Conservation (phyloP, 2,888 invertebrate species). For the Tenthredo livida region DNA sequence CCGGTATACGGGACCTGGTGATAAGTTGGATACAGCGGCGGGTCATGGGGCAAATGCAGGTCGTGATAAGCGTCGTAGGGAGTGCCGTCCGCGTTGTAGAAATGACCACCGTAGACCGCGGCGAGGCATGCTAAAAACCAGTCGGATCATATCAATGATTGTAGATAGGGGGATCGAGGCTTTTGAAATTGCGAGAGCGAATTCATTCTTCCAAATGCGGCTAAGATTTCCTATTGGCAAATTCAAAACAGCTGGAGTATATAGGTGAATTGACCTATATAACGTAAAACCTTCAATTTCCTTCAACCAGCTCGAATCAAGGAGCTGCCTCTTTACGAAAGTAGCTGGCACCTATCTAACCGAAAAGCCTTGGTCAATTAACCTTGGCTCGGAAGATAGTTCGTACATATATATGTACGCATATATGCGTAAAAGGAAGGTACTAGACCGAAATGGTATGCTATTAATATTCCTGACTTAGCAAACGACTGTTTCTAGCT, state of each 20-base stretch:
- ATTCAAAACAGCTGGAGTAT: not conserved
- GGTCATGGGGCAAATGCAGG: conserved; percentile 81
- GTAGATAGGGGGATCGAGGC: not conserved
- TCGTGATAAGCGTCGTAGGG: conserved; percentile 81
- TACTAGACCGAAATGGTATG: conserved; percentile 17
- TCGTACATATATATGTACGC: not conserved
- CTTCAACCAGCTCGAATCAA: not conserved
- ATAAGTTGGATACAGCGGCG: conserved; percentile 81
- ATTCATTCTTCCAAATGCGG: not conserved
- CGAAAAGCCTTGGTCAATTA: conserved; percentile 36
- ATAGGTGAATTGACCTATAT: not conserved
- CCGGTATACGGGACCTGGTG: conserved; percentile 76
- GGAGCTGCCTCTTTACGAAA: conserved; percentile 4
- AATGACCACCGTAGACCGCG: conserved; percentile 59
- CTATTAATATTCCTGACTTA: conserved; percentile 34
- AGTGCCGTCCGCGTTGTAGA: conserved; percentile 66
- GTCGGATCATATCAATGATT: not conserved
- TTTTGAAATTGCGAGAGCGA: too few relatives aligned
- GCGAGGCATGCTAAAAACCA: conserved; percentile 24
- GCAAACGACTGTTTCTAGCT: not conserved
- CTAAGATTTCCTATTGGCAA: not conserved
- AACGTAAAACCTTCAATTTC: not conserved
- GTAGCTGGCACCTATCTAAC: not conserved
- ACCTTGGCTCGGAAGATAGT: conserved; percentile 41
- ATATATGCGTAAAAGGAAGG: conserved; percentile 12